Percentiles rank a stretch among this genome's conserved stretches.
phyloP scores from a whole-genome alignment of 2,113 vertebrate species.

The Nannospalax galili region DNA sequence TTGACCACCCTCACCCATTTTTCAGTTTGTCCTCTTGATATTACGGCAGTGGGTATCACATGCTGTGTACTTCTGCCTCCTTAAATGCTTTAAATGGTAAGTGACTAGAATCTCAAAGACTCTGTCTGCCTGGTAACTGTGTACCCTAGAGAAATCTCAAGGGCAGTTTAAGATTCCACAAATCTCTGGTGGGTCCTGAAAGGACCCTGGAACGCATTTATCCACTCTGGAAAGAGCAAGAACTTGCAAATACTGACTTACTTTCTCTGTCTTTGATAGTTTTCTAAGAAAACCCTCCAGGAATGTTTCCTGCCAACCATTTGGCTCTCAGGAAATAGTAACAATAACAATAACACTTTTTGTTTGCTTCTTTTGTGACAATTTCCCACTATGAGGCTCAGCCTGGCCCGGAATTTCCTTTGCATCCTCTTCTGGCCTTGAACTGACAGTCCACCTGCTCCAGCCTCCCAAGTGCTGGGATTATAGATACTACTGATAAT shows the following conservation, averaged over 20 bases:
- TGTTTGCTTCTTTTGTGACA: neutral
- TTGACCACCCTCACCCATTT: fast-evolving
- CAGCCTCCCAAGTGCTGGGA: neutral
- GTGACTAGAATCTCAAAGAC: neutral
- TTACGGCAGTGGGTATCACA: neutral
- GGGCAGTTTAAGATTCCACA: neutral
- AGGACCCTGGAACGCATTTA: neutral
- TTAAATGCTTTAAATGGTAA: neutral
- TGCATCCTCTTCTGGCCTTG: neutral
- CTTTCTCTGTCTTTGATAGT: neutral
- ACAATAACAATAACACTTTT: neutral
- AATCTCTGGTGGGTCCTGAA: neutral
- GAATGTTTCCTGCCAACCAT: neutral
- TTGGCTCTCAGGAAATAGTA: neutral
- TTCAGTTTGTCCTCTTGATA: neutral
- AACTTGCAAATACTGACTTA: neutral
- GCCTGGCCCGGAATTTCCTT: neutral
- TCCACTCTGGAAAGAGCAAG: neutral
- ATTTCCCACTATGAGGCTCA: neutral
- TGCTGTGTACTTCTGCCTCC: neutral
- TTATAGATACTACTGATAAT: neutral
- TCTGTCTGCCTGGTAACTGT: neutral
- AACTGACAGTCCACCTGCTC: neutral
- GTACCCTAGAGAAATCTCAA: slow-evolving; percentile 3
- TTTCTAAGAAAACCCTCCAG: neutral